Percentiles rank a stretch among this genome's conserved stretches.
phyloP scores from a whole-genome alignment of 2,113 vertebrate genomes.

The Nycticebus coucang region DNA sequence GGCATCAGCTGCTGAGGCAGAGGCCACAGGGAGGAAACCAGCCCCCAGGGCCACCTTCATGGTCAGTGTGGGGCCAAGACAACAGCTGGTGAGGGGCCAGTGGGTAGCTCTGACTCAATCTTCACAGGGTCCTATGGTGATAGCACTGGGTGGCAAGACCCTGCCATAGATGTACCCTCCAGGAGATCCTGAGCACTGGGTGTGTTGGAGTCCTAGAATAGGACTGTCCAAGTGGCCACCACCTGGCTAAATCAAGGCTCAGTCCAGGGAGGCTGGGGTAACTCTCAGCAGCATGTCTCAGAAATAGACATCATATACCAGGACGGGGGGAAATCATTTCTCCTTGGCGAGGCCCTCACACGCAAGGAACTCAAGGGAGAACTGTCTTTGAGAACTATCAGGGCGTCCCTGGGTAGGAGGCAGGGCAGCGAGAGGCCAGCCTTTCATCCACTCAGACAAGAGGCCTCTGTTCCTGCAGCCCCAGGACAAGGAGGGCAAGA shows the following conservation, averaged over 20 bases:
- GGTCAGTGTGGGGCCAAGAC: neutral
- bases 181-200: neutral
- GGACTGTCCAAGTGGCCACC: neutral
- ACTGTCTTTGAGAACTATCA: neutral
- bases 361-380: neutral
- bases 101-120: neutral
- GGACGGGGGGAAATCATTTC: neutral
- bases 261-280: neutral
- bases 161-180: neutral
- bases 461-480: conserved; percentile 11
- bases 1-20: neutral
- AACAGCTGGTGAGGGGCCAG: neutral
- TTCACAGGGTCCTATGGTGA: neutral
- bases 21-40: neutral
- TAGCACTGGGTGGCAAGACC: accelerated
- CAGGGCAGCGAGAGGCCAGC: conserved; percentile 3
- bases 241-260: neutral
- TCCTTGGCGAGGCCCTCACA: neutral
- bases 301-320: neutral
- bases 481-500: neutral
- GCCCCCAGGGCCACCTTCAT: too few species aligned
- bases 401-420: neutral
- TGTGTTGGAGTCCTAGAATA: neutral
- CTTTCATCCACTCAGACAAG: neutral
- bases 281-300: neutral